Base-by-base conservation (phyloP, 2,797 vertebrate species). In the Esox masquinongy region DNA sequence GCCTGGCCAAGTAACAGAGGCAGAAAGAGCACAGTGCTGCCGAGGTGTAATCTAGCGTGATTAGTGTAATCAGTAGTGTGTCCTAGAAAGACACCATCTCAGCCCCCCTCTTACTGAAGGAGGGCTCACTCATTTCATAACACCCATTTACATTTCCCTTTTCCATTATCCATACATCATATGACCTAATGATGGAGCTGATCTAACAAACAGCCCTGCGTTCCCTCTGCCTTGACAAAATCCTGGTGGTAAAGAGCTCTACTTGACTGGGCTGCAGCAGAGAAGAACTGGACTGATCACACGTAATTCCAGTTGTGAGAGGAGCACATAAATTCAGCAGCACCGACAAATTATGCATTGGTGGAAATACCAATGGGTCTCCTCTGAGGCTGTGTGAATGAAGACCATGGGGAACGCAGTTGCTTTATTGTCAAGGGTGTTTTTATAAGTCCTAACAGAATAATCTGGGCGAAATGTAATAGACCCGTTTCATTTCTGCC, bases 341-440 rank as follows among this genome's bases (percentile, higher is more conserved):
- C 17, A 39, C 6, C 24, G 43, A 76, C 72, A 87, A 73, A 68
- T 56, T 77, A 75, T 39, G 72, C 74, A 70, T 80, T 77, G 59
- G 70, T 77, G 82, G 81, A 83, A 74, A 43, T 76, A 74, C 73
- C 74, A 75, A 63, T 78, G 77, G 82, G 61, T 73, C 81, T 73
- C 82, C 75, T 19, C 43, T 47, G 74, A 82, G 73, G 79, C 80
- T 64, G 68, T 34, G 16, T 78, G 76, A 84, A 85, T 72, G 66
- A 74, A 82, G 76, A 70, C 82, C 80, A 73, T 56, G 53, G 81
- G 75, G 79, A 84, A 82, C 3, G 29, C 29, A 26, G n/a, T 78
- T 84, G 82, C 90, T 84, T 85, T 80, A 87, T 90, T 89, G 90
- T 90, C 86, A 89, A 88, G 79, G 77, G 78, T 79, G 84, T 85